Conservation (phyloP, 1,140 invertebrate genomes). For the Drosophila malerkotliana region DNA sequence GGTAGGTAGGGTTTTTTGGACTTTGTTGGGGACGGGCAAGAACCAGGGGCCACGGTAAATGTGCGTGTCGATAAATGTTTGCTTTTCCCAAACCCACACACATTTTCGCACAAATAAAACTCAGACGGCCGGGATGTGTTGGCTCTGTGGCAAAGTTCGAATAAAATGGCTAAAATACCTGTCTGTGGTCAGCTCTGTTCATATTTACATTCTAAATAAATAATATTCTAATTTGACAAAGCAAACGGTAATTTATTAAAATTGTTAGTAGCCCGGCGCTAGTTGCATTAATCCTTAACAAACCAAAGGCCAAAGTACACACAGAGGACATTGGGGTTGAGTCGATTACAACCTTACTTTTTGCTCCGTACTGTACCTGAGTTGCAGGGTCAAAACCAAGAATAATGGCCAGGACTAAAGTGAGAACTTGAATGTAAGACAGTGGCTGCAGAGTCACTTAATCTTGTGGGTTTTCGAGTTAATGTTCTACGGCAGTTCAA, state of each 20-base stretch:
- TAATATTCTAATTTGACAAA: constrained; percentile 83
- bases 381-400: constrained; percentile 11
- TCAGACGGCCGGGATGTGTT: constrained; percentile 28
- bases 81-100: constrained; percentile 56
- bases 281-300: constrained; percentile 61
- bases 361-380: background rate
- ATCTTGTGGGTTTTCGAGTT: background rate
- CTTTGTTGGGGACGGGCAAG: background rate
- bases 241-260: constrained; percentile 78
- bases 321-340: constrained; percentile 25
- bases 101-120: constrained; percentile 29
- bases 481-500: background rate
- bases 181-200: constrained; percentile 71
- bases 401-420: constrained; percentile 25
- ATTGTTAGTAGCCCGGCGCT: constrained; percentile 53
- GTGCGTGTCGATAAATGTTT: constrained; percentile 79
- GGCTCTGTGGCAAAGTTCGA: constrained; percentile 50
- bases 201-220: constrained; percentile 83
- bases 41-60: constrained; percentile 49
- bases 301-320: constrained; percentile 1
- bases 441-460: constrained; percentile 2
- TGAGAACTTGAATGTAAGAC: constrained; percentile 27
- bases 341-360: constrained; percentile 30
- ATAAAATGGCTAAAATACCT: constrained; percentile 66
- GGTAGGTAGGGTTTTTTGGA: background rate